These are phyloP conservation scores for Aurelia sp. DNA, from an alignment of 30 jellyfish, hydroid and myxozoan species.

Conservation along the genomic window DNA sequence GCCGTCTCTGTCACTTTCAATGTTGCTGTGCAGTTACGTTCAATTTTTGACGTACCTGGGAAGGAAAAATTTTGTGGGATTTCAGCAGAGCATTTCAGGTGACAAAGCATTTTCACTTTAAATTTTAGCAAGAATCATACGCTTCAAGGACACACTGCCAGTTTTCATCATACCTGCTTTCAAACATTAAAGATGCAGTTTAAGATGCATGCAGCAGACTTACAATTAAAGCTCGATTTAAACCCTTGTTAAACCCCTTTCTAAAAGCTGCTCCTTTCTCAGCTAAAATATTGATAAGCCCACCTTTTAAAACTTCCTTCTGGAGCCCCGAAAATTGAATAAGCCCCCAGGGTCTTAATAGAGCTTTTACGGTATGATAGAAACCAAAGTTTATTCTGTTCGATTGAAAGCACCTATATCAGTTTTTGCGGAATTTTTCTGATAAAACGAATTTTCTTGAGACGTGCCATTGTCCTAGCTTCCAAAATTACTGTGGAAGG, in stretches of 20 bases:
- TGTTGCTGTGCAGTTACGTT: constrained; percentile 64
- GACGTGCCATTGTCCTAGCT: not conserved
- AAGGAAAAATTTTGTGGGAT: constrained; percentile 7
- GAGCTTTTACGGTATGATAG: constrained; percentile 9
- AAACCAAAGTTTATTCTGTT: not conserved
- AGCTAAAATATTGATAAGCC: not conserved
- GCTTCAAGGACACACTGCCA: not conserved
- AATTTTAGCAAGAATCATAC: not conserved
- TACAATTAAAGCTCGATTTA: not conserved
- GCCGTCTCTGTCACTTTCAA: constrained; percentile 18
- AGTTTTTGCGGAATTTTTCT: not conserved
- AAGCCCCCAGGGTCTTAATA: not conserved
- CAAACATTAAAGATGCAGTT: not conserved
- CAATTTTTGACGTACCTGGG: constrained; percentile 57
- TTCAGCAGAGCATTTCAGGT: constrained; percentile 12
- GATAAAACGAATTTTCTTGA: not conserved
- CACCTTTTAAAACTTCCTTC: not conserved
- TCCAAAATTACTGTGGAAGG: not conserved
- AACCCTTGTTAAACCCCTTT: too few species aligned
- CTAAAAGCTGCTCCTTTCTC: too few species aligned
- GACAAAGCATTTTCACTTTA: constrained; percentile 1
- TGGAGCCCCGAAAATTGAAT: not conserved
- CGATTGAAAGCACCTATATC: constrained; percentile 8
- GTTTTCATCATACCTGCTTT: not conserved
- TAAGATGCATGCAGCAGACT: not conserved